These are phyloP conservation scores for Caenorhabditis panamensis DNA, from an alignment of 2,888 invertebrate species.

Conservation along the genomic window DNA sequence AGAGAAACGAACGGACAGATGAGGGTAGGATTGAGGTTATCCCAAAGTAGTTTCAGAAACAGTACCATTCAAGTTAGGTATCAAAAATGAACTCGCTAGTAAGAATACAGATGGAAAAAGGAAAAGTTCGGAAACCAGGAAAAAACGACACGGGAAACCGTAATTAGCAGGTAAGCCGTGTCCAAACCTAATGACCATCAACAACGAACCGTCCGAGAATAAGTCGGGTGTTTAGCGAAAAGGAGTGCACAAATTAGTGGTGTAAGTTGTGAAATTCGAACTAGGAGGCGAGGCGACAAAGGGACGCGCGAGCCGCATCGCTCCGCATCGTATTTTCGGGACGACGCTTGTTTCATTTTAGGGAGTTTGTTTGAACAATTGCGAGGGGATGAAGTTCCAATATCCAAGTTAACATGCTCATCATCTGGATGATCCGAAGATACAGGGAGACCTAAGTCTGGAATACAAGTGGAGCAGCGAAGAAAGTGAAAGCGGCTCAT, in stretches of 20 bases:
- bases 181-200: slow-evolving; percentile 26
- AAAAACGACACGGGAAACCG: background rate
- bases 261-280: slow-evolving; percentile 61
- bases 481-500: too few species aligned
- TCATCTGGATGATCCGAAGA: background rate
- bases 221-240: slow-evolving; percentile 19
- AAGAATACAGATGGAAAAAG: background rate
- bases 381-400: slow-evolving; percentile 35
- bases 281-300: slow-evolving; percentile 48
- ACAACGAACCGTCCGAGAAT: slow-evolving; percentile 11
- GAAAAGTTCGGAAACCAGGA: slow-evolving; percentile 5
- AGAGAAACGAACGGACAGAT: slow-evolving; percentile 7
- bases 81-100: background rate
- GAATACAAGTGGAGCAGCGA: too few species aligned
- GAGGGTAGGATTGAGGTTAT: too few species aligned
- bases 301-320: slow-evolving; percentile 16
- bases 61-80: too few species aligned
- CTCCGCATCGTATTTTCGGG: slow-evolving; percentile 46
- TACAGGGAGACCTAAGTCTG: background rate
- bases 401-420: background rate
- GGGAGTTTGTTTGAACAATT: slow-evolving; percentile 43
- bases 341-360: slow-evolving; percentile 54
- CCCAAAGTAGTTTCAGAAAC: too few species aligned
- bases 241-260: slow-evolving; percentile 53
- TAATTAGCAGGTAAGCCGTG: slow-evolving; percentile 27